These are phyloP conservation scores for Hymenopus coronatus DNA, from an alignment of 2,888 invertebrate genomes.

Conservation along the genomic window DNA sequence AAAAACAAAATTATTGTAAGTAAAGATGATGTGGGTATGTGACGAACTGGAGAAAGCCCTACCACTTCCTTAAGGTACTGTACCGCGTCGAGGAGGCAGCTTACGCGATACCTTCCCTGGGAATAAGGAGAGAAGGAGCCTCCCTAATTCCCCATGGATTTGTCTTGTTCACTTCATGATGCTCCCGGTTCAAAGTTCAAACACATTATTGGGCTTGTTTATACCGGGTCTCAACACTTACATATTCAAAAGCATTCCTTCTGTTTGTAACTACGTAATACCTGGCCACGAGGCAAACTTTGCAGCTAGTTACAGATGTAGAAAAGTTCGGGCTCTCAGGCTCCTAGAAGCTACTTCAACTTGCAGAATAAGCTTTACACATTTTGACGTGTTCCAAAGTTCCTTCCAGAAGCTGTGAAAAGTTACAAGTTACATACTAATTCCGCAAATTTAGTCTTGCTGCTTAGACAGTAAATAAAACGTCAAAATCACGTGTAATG, in stretches of 20 bases:
- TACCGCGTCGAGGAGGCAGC: not conserved
- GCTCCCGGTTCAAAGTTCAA: constrained; percentile 25
- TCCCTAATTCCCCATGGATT: constrained; percentile 26
- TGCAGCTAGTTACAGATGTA: not conserved
- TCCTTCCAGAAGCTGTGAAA: not conserved
- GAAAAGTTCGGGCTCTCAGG: not conserved
- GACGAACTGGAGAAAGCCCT: not conserved
- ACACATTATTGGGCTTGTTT: constrained; percentile 14
- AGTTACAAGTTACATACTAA: not conserved
- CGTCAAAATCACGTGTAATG: too few species aligned
- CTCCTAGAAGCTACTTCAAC: not conserved
- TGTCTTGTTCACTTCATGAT: constrained; percentile 2
- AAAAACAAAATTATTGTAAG: too few species aligned
- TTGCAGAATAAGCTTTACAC: not conserved
- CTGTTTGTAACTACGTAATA: not conserved
- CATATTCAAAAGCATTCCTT: constrained; percentile 39
- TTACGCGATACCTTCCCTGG: not conserved
- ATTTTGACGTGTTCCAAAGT: not conserved
- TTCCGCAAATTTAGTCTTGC: not conserved
- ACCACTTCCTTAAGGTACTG: constrained; percentile 9
- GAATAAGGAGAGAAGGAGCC: not conserved
- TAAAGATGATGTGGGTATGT: too few species aligned
- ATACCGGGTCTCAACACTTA: not conserved
- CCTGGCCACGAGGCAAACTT: not conserved
- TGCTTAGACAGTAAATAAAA: not conserved